Conservation (phyloP, 2,797 vertebrate genomes). For the Pempheris klunzingeri region DNA sequence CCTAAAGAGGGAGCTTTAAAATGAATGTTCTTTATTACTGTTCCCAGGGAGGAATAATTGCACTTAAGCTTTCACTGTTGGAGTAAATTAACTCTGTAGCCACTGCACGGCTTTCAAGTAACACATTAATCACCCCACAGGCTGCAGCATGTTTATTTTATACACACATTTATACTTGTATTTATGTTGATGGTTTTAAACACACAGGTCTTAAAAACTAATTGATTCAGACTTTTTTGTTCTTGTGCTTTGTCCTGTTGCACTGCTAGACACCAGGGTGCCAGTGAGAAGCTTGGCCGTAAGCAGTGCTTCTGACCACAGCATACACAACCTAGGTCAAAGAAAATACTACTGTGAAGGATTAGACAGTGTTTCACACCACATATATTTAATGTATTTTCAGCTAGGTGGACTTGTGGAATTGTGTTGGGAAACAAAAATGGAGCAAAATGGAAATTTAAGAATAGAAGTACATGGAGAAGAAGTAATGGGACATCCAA, state of each 20-base stretch:
- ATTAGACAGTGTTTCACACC: background rate
- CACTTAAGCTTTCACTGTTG: background rate
- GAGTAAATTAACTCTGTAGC: background rate
- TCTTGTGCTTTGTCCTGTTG: background rate
- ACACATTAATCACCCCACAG: no score
- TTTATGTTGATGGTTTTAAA: background rate
- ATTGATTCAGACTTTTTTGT: background rate
- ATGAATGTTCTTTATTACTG: background rate
- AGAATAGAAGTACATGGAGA: background rate
- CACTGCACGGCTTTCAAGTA: no score
- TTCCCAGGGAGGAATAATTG: background rate
- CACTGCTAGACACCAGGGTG: background rate
- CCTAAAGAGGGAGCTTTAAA: background rate
- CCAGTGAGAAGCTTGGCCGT: no score
- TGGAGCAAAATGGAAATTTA: background rate
- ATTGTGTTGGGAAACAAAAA: background rate
- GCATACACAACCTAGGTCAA: background rate
- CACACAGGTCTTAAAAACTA: background rate
- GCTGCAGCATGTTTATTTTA: background rate
- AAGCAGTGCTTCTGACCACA: background rate
- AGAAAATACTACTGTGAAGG: background rate
- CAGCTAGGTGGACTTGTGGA: background rate
- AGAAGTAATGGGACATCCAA: background rate
- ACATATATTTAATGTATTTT: background rate
- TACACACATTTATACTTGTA: background rate